Evolutionary conservation across 1,140 invertebrate species (phyloP).

Genomic region (Drosophila setifemur): DNA sequence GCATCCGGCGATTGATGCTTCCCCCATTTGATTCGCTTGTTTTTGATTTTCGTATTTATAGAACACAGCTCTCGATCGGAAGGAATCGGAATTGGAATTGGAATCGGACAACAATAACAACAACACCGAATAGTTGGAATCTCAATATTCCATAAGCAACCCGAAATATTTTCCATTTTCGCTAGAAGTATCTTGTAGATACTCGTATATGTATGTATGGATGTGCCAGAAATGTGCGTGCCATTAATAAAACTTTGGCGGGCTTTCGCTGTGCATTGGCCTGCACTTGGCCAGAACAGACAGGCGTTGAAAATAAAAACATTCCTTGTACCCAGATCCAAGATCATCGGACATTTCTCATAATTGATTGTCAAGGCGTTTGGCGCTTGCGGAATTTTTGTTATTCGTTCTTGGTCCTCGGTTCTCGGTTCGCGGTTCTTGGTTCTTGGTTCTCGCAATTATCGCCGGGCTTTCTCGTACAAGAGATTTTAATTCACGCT

Average conservation of each 20-base stretch:
- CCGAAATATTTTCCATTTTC: too few species aligned
- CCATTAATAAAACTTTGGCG: constrained; percentile 70
- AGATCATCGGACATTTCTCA: constrained; percentile 37
- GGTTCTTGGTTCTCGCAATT: constrained; percentile 66
- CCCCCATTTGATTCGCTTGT: constrained; percentile 18
- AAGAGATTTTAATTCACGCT: constrained; percentile 48
- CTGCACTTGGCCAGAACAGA: constrained; percentile 10
- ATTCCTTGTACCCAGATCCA: constrained; percentile 9
- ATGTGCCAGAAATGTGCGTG: constrained; percentile 49
- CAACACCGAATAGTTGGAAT: constrained; percentile 2
- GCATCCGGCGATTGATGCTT: constrained; percentile 29
- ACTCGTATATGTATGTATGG: neutral
- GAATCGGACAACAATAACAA: constrained; percentile 62
- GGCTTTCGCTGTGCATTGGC: constrained; percentile 39
- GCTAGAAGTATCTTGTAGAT: too few species aligned
- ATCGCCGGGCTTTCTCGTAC: constrained; percentile 41
- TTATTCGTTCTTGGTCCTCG: too few species aligned
- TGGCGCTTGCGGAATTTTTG: constrained; percentile 48
- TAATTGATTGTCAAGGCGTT: constrained; percentile 77
- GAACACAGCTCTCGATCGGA: constrained; percentile 3
- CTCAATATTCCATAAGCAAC: too few species aligned
- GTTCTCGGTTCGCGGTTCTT: too few species aligned
- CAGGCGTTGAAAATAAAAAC: constrained; percentile 4
- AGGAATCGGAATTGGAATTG: neutral
- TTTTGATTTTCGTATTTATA: constrained; percentile 41